These are phyloP conservation scores for Xestia xanthographa DNA, from an alignment of 2,888 invertebrate genomes.

Conservation along the genomic window DNA sequence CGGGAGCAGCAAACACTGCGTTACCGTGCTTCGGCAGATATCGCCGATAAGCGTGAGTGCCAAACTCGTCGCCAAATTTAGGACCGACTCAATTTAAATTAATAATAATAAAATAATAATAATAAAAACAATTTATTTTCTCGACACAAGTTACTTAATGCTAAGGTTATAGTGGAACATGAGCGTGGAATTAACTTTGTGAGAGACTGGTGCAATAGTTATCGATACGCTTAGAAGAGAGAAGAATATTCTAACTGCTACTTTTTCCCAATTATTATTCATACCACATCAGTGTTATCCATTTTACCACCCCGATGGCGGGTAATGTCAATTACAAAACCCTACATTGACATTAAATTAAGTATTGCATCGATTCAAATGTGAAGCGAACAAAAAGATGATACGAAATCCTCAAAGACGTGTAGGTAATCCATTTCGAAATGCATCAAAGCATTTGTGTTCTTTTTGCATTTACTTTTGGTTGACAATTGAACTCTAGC, in stretches of 20 bases:
- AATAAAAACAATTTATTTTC: too few species aligned
- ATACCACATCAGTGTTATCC: constrained; percentile 26
- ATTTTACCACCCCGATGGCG: constrained; percentile 22
- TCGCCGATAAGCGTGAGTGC: too few species aligned
- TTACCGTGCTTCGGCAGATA: too few species aligned
- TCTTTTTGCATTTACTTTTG: constrained; percentile 28
- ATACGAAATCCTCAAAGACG: constrained; percentile 25
- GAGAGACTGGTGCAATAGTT: too few species aligned
- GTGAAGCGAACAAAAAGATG: constrained; percentile 50
- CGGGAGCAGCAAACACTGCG: too few species aligned
- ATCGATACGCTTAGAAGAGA: too few species aligned
- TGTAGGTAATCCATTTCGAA: constrained; percentile 46
- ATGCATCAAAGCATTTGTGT: constrained; percentile 24
- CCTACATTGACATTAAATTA: constrained; percentile 56
- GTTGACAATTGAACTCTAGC: constrained; percentile 36
- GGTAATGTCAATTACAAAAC: constrained; percentile 59
- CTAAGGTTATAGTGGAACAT: too few species aligned
- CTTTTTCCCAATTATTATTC: constrained; percentile 10
- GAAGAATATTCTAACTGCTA: neutral
- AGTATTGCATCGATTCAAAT: constrained; percentile 44
- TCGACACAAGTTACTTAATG: too few species aligned
- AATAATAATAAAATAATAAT: too few species aligned
- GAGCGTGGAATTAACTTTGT: too few species aligned
- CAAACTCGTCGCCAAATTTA: too few species aligned
- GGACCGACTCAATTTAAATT: too few species aligned